Evolutionary conservation across 2,113 vertebrate species (phyloP).

Genomic region (Alethe castanea): DNA sequence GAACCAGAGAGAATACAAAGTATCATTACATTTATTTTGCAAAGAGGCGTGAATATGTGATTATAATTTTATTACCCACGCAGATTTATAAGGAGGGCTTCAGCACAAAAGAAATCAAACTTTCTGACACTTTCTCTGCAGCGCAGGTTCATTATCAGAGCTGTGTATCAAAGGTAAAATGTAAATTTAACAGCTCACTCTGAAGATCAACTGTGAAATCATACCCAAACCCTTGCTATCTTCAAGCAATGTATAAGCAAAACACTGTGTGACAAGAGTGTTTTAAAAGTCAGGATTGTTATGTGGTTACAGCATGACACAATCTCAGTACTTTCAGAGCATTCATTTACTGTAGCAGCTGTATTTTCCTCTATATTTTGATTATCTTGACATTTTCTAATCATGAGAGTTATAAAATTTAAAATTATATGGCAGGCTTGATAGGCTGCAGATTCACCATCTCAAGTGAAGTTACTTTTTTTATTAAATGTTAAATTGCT

Average conservation of each 20-base stretch:
- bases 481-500: constrained; percentile 44
- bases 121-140: constrained; percentile 2
- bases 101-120: constrained; percentile 35
- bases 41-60: constrained; percentile 33
- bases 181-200: neutral
- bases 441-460: constrained; percentile 11
- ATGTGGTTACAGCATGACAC: neutral
- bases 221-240: neutral
- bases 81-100: neutral
- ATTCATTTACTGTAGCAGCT: constrained; percentile 23
- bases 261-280: neutral
- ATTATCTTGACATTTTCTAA: constrained; percentile 59
- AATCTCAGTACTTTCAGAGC: neutral
- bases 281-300: neutral
- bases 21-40: constrained; percentile 38
- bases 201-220: constrained; percentile 1
- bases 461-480: constrained; percentile 6
- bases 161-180: neutral
- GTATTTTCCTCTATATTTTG: constrained; percentile 55
- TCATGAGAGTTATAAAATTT: constrained; percentile 54
- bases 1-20: neutral
- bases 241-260: neutral
- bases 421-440: constrained; percentile 30
- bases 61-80: constrained; percentile 16
- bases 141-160: neutral